Percentiles rank a stretch among this genome's conserved stretches.
These are phyloP conservation scores for Aspidiotus rigidus DNA, from an alignment of 2,888 invertebrate species.

Conservation along the genomic window DNA sequence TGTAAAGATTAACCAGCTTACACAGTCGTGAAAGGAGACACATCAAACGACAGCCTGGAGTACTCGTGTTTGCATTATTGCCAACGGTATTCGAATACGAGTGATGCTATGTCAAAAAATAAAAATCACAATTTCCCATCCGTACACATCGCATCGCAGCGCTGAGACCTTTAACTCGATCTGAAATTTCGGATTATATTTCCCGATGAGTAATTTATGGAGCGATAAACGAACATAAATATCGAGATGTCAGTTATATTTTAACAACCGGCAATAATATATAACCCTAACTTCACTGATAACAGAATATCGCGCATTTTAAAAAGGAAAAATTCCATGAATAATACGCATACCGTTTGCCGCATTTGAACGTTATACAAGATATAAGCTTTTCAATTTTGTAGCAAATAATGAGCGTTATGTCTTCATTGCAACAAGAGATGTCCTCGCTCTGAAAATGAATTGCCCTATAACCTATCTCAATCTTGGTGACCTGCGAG, in stretches of 20 bases:
- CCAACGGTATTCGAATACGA: not conserved
- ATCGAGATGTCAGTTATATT: conserved; percentile 25
- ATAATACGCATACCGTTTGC: conserved; percentile 31
- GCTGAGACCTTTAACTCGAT: conserved; percentile 13
- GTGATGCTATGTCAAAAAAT: not conserved
- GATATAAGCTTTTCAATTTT: conserved; percentile 25
- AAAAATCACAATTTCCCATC: conserved; percentile 22
- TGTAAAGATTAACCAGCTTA: too few species aligned
- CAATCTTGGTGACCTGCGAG: conserved; percentile 28
- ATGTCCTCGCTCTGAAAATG: conserved; percentile 32
- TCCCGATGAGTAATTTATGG: conserved; percentile 30
- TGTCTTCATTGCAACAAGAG: conserved; percentile 29
- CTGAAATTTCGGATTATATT: conserved; percentile 31
- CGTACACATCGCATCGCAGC: not conserved
- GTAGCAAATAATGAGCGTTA: conserved; percentile 30
- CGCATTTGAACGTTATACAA: conserved; percentile 29
- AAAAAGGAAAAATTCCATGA: conserved; percentile 29
- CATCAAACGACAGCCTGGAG: not conserved
- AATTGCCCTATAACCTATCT: conserved; percentile 32
- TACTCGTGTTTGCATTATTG: not conserved
- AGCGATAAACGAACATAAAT: conserved; percentile 16
- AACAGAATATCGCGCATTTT: conserved; percentile 21
- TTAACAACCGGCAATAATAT: conserved; percentile 26
- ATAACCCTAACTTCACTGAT: conserved; percentile 27
- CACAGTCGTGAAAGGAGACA: too few species aligned